Percentiles rank a stretch among this genome's conserved stretches.
Conservation (phyloP, 1,140 invertebrate species). For the Epicauta chinensis region DNA sequence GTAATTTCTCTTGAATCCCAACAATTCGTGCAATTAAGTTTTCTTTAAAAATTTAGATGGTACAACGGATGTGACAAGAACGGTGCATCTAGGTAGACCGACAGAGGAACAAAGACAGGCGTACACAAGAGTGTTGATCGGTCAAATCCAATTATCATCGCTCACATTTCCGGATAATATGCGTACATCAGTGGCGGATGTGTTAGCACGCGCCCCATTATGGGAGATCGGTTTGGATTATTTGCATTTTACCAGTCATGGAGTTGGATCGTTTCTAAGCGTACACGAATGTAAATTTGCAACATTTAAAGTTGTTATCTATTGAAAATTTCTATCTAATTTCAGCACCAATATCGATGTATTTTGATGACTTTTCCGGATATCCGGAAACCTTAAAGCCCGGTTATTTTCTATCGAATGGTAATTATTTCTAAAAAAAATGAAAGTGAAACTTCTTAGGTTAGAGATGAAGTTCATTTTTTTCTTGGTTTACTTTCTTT, state of each 20-base stretch:
- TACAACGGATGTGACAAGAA: conserved; percentile 90
- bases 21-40: no score
- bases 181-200: conserved; percentile 62
- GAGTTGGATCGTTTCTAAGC: conserved; percentile 79
- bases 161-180: conserved; percentile 62
- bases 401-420: conserved; percentile 81
- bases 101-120: conserved; percentile 67
- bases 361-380: conserved; percentile 22
- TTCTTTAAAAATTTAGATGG: no score
- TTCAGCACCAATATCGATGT: conserved; percentile 60
- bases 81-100: conserved; percentile 80
- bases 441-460: no score
- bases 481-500: no score
- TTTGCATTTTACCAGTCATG: conserved; percentile 82
- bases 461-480: no score
- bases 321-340: conserved; percentile 10
- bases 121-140: conserved; percentile 87
- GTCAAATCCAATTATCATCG: conserved; percentile 67
- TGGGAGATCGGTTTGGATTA: conserved; percentile 80
- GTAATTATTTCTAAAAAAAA: conserved; percentile 44
- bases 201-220: conserved; percentile 67
- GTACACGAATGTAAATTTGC: conserved; percentile 68
- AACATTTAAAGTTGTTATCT: conserved; percentile 1
- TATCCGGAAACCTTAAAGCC: conserved; percentile 46
- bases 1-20: conserved; percentile 43